Evolutionary conservation across 2,888 invertebrate species (phyloP), one percentile per base, ranked within the genome.

Genomic region (Eilema depressum): DNA sequence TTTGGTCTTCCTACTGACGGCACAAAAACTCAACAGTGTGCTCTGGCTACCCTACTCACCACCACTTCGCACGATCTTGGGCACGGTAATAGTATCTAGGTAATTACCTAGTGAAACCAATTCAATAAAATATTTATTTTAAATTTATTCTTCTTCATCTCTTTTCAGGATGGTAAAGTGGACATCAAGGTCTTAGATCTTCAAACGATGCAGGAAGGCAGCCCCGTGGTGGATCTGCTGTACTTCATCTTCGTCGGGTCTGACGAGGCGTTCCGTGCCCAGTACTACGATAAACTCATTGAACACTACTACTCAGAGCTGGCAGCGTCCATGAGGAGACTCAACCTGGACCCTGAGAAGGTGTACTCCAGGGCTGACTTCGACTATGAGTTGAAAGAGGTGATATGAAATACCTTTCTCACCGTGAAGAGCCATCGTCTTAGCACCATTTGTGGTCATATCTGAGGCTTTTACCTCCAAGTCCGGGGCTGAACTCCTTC

Each of bases 171-270:
- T 17, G 86, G 85, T 3, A 73, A 64, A 0, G 37, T 88, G 0
- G 73, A 86, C 11, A 71, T 87, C 10, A 80, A 87, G 12, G 74
- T 86, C 0, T 79, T 93, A 20, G 92, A 93, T 78, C 90, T 87
- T 71, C 92, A 93, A 77, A 89, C 90, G 1, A 69, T 92, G 17
- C 86, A 87, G 65, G 80, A 82, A 1, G 89, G 87, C 7, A 82
- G 86, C 47, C 86, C 86, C 0, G 76, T 86, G 10, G 69, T 81
- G 0, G 92, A 93, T 76, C 84, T 93, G 25, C 68, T 91, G 30
- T 91, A 91, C 83, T 88, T 92, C 75, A 84, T 92, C 57, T 87
- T 89, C 77, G 75, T 86, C 11, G 88, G 91, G 26, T 85, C 92
- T 0, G 92, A 92, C 74, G 85, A 85, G 60, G 73, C 83, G 73